Base-by-base conservation (phyloP, 2,797 vertebrate species). In the Prunella strophiata region DNA sequence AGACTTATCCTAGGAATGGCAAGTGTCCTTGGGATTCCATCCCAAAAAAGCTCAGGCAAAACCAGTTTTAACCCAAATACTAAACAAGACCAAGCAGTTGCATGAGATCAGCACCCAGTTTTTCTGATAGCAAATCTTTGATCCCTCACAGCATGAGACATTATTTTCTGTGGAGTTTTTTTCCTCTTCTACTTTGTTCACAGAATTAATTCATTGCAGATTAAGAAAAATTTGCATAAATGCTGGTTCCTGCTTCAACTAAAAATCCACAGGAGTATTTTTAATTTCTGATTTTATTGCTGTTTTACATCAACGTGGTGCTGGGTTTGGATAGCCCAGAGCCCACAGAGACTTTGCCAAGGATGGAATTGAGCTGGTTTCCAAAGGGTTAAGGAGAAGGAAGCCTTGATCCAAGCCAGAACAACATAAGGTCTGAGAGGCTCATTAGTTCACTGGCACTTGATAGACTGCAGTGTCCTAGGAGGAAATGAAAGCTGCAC, bases 371-470 rank as follows among this genome's bases (percentile, higher is more conserved):
- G 58, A 58, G 85, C 42, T 50, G 32, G 93, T 88, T 89, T 78
- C 62, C 77, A 61, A 95, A 95, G 95, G 92, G 91, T 96, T 95
- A 96, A 96, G 65, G 85, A 52, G 72, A 96, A 90, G 27, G 6
- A 58, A 78, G 59, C 61, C 84, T 96, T 27, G 32, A 88, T 79
- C 63, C 94, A 94, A 97, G 98, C 97, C 98, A 98, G 97, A 97
- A 96, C 93, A 97, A 91, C 97, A 98, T 98, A 98, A 97, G 97
- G 97, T 97, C 97, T 97, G 94, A 95, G 97, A 98, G 97, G 97
- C 97, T 98, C 98, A 98, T 98, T 98, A 98, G 97, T 97, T 98
- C 97, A 97, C 96, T 98, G 98, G 97, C 97, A 97, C 97, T 94
- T 93, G 85, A 94, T 85, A 86, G 94, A 70, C 93, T 89, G 70